Base-by-base conservation (phyloP, 53 echinoderm and acorn worm genomes). In the Arbacia lixula region DNA sequence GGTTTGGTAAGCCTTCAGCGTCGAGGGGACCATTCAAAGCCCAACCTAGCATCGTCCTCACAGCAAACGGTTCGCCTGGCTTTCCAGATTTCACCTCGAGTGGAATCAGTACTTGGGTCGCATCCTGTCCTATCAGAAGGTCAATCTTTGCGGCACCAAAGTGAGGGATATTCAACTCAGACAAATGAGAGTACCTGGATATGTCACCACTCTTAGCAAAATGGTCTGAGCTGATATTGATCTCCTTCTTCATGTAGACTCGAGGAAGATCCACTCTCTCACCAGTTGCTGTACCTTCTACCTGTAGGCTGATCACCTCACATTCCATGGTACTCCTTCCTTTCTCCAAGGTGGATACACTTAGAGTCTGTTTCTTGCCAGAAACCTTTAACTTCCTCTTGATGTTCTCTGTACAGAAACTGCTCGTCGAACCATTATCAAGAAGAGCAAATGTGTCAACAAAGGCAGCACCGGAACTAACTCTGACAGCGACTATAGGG, bases 401-500 rank as follows among this genome's bases (percentile, higher is more conserved):
- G 21, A 65, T 5, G 16, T 33, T 22, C n/a, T 35, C 36, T 2
- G 65, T 65, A 14, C 65, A 65, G 26, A 65, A 65, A 30, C 34
- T 31, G 32, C 32, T 31, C 4, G 63, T 31, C 1, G 63, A 62
- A 14, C 63, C 32, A 62, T 0, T 32, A 9, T 65, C 65, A 0
- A 65, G 2, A 1, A 65, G 36, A 22, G 36, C 55, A 31, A 33
- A 76, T 53, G 55, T 76, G n/a, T 76, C 76, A 9, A 76, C 36
- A 55, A 52, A 29, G 8, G 29, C 17, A 75, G 50, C 19, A 32
- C 76, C 54, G 17, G 54, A 50, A 53, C 54, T 75, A 24, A 75
- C 76, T 53, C 33, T 28, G 2, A 75, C 76, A 30, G 76, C 76
- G 30, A 75, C 53, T 5, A 76, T 76, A 51, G 76, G 76, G 36